These are phyloP conservation scores for Neoarius graeffei DNA, from an alignment of 2,113 vertebrate species.

Conservation along the genomic window DNA sequence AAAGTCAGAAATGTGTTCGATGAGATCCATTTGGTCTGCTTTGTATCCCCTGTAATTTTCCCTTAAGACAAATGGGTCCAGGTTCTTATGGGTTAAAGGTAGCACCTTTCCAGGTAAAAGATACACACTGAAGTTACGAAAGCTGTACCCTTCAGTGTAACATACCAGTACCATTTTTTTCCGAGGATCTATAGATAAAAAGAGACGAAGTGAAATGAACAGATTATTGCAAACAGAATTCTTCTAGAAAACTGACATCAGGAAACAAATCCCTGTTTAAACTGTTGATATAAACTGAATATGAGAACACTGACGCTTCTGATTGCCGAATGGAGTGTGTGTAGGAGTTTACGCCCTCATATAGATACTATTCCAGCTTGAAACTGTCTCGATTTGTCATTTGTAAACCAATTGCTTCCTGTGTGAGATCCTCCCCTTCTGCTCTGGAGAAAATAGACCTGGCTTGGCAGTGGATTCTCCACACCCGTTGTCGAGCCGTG, in stretches of 20 bases:
- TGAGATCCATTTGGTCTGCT: too few species aligned
- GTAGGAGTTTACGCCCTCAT: neutral
- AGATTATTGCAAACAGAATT: neutral
- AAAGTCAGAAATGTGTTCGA: too few species aligned
- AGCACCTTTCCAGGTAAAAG: neutral
- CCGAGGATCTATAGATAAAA: neutral
- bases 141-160: neutral
- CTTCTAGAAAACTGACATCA: neutral
- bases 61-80: too few species aligned
- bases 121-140: neutral
- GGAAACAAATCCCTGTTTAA: neutral
- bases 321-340: neutral
- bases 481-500: slow-evolving; percentile 38
- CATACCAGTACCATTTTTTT: neutral
- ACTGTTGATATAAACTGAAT: neutral
- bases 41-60: too few species aligned
- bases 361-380: neutral
- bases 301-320: neutral
- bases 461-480: slow-evolving; percentile 23
- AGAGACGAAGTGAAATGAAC: neutral
- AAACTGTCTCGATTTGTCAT: neutral
- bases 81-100: too few species aligned
- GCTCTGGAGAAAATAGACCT: slow-evolving; percentile 36
- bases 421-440: neutral
- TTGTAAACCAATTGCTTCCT: neutral